Base-by-base conservation (phyloP, 2,888 invertebrate genomes). In the Temnothorax unifasciatus region DNA sequence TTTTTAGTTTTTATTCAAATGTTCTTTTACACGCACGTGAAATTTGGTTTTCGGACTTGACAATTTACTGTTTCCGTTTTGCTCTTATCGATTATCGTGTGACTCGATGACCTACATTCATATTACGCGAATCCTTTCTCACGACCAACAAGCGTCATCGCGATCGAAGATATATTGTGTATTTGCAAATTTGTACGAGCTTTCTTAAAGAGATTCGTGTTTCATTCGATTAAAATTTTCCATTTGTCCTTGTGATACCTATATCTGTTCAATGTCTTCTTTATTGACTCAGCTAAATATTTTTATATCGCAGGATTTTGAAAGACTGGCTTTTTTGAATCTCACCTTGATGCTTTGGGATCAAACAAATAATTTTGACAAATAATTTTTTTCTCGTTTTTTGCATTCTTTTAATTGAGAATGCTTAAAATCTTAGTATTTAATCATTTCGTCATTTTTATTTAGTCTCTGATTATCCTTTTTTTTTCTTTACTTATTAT, bases 251-350 rank as follows among this genome's bases (percentile, higher is more conserved):
- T 2, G 0, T 18, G 11, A 47, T 59, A 59, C 64, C 86, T 89
- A 54, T 90, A 91, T 77, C 59, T 87, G 18, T 82, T 73, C 21
- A 93, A 44, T 2, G 90, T 88, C 0, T 77, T 74, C 3, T 66
- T 69, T 90, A 92, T 91, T 13, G 88, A 85, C 0, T 89, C 85
- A 84, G 93, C 74, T 38, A 92, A 59, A 6, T 79, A 52, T 57
- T 83, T 86, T 4, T 89, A 88, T 29, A 92, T 6, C 25, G 76
- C 73, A 0, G 83, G 79, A 52, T 89, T 91, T 15, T 76, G 64
- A 68, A 92, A 91, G 38, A 85, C 44, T 5, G 87, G 85, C 13
- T 41, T 77, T 15, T 15, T 15, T 15, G 59, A n/a, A 41, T 52
- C 11, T 77, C n/a, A 0, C 9, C 0, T 13, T 61, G n/a, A 63